Conservation (phyloP, 2,888 invertebrate species). For the Phortica magna region DNA sequence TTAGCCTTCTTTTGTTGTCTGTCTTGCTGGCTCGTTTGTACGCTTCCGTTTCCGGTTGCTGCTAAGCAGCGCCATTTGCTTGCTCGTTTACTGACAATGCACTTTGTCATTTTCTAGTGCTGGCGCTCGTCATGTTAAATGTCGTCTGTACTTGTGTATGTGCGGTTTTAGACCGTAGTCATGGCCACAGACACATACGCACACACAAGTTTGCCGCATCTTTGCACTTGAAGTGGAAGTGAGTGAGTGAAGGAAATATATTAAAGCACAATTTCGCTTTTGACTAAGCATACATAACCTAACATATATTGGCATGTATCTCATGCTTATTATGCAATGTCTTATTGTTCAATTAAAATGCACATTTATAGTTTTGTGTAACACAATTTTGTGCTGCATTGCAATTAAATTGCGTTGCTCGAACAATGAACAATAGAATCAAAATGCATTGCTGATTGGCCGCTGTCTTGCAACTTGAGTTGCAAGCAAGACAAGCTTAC, state of each 20-base stretch:
- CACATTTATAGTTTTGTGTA: no score
- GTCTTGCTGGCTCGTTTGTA: neutral
- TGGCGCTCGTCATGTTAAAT: constrained; percentile 46
- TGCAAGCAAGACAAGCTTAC: neutral
- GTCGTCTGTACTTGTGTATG: neutral
- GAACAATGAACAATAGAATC: constrained; percentile 3
- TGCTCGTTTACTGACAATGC: constrained; percentile 41
- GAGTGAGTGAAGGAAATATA: neutral
- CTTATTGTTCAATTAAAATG: no score
- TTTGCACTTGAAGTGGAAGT: constrained; percentile 13
- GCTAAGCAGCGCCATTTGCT: neutral
- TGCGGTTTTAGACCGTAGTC: constrained; percentile 38
- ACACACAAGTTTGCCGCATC: constrained; percentile 23
- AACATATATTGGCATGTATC: no score
- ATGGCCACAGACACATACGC: constrained; percentile 50
- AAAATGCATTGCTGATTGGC: neutral
- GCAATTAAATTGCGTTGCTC: neutral
- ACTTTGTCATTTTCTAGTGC: constrained; percentile 53
- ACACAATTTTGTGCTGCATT: no score
- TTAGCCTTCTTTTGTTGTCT: constrained; percentile 59
- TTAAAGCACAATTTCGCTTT: no score
- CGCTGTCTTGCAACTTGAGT: neutral
- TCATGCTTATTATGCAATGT: no score
- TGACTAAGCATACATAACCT: no score
- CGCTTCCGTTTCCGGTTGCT: neutral